phyloP scores from a whole-genome alignment of 1,140 invertebrate species.

The Wasmannia auropunctata region DNA sequence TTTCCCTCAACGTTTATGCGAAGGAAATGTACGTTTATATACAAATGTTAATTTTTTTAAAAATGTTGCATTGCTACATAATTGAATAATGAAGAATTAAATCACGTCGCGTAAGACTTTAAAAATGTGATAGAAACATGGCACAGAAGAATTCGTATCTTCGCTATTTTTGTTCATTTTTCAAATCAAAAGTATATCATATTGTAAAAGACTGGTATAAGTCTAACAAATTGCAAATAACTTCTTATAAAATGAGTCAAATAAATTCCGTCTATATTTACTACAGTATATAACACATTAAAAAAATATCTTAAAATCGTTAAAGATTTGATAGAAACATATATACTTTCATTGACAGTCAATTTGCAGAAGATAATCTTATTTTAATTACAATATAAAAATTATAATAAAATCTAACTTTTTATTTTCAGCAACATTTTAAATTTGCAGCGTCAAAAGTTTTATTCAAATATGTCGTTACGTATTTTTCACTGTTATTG shows the following conservation, averaged over 20 bases:
- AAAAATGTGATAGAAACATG: background rate
- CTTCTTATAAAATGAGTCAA: background rate
- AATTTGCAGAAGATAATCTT: conserved; percentile 3
- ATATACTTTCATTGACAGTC: background rate
- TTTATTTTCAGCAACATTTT: background rate
- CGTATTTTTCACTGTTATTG: background rate
- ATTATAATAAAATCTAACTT: background rate
- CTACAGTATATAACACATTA: background rate
- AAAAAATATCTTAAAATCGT: background rate
- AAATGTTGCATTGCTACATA: background rate
- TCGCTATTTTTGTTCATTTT: conserved; percentile 63
- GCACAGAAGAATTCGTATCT: conserved; percentile 54
- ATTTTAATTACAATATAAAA: background rate
- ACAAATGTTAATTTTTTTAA: background rate
- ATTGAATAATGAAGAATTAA: background rate
- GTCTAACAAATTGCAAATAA: background rate
- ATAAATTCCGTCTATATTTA: background rate
- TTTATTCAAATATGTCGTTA: background rate
- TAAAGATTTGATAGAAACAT: background rate
- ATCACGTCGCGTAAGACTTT: background rate
- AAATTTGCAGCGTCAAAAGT: background rate
- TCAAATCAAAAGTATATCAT: conserved; percentile 5
- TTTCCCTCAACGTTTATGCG: background rate
- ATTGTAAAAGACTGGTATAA: background rate
- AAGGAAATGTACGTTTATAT: background rate